Evolutionary conservation across 2,888 invertebrate species (phyloP), one percentile per base, ranked within the genome.

Genomic region (Villa cingulata): DNA sequence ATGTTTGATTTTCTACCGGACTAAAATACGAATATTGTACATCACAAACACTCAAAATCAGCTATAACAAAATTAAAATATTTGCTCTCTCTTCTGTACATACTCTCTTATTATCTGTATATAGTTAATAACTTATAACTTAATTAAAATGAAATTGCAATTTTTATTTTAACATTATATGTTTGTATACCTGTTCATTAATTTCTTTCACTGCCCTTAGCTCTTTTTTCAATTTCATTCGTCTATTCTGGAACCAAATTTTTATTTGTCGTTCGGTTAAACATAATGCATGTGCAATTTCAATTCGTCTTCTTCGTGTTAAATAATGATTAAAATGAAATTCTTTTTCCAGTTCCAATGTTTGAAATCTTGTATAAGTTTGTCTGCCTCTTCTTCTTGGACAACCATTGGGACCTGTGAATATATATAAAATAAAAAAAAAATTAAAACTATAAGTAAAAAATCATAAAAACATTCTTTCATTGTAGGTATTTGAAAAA

Each of bases 261-360:
- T 92, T 92, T 66, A 92, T 95, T 76, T 95, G 95, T 62, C 95
- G 77, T 73, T 95, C 95, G 59, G 94, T 92, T 61, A 95, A 80
- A 71, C 92, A 91, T 51, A 96, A 81, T 48, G 91, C 90, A 71
- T 95, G 94, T 41, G 95, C 94, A 60, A 95, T 95, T 73, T 96
- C 95, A 73, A 95, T 94, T 74, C 95, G 80, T 70, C 95, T 83
- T 68, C 95, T 79, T 66, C 96, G 80, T 60, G 95, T 95, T 70
- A 96, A 77, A 72, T 96, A 96, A 68, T 94, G 92, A 74, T 95
- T 96, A 75, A 92, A 94, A 68, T 95, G 91, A 75, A 96, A 96
- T 76, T 96, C 96, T 73, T 95, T 95, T 72, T 96, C 96, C 72
- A 96, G 78, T 70, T 96, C 95, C 72, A 95, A 75, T 20, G 96